phyloP scores from a whole-genome alignment of 2,888 invertebrate species.

The Xanthorhoe designata region DNA sequence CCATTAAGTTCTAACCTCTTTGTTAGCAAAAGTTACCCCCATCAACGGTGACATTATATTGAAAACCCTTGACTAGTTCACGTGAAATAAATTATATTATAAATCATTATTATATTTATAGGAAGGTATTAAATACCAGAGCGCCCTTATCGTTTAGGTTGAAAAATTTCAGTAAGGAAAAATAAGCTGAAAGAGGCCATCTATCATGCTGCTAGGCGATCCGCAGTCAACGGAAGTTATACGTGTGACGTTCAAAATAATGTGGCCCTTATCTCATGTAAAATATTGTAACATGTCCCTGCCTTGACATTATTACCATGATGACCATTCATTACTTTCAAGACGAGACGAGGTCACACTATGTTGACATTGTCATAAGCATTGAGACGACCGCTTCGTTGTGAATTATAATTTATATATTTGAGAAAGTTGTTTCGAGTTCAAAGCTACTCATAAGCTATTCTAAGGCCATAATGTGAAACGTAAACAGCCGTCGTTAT shows the following conservation, averaged over 20 bases:
- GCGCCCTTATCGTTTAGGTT: constrained; percentile 74
- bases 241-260: constrained; percentile 70
- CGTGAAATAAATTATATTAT: constrained; percentile 58
- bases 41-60: constrained; percentile 54
- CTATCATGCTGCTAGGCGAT: constrained; percentile 68
- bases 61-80: constrained; percentile 55
- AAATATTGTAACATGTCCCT: constrained; percentile 38
- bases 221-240: constrained; percentile 66
- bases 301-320: constrained; percentile 3
- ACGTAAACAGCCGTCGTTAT: constrained; percentile 50
- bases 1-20: constrained; percentile 58
- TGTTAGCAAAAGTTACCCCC: constrained; percentile 51
- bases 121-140: constrained; percentile 61
- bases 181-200: constrained; percentile 70
- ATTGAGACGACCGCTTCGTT: neutral
- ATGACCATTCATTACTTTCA: constrained; percentile 3
- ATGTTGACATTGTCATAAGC: neutral
- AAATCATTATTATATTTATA: constrained; percentile 71
- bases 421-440: constrained; percentile 1
- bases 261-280: constrained; percentile 56
- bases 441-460: constrained; percentile 18
- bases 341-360: constrained; percentile 3
- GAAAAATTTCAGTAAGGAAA: constrained; percentile 74
- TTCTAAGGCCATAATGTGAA: constrained; percentile 38
- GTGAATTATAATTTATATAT: neutral